Percentiles rank a stretch among this genome's conserved stretches.
phyloP scores from a whole-genome alignment of 2,797 vertebrate species.

The Pagetopsis macropterus region DNA sequence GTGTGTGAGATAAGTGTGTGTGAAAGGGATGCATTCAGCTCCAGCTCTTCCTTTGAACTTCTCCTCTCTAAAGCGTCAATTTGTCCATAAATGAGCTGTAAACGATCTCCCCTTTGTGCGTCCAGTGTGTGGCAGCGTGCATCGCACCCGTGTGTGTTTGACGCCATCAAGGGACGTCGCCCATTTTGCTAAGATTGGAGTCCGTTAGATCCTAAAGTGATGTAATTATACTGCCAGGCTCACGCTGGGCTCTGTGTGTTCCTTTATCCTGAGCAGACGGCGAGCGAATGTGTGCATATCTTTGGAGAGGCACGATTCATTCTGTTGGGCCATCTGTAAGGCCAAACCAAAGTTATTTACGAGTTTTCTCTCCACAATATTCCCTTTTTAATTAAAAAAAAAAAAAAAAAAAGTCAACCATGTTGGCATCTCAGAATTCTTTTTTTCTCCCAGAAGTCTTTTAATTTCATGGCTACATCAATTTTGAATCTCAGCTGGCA shows the following conservation, averaged over 20 bases:
- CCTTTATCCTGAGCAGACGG: slow-evolving; percentile 13
- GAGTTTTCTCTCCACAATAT: neutral
- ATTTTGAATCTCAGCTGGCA: slow-evolving; percentile 13
- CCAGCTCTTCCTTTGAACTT: slow-evolving; percentile 68
- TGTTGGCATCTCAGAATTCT: neutral
- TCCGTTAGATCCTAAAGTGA: slow-evolving; percentile 66
- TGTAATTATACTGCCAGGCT: slow-evolving; percentile 59
- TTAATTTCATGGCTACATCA: neutral
- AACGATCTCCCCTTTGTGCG: slow-evolving; percentile 65
- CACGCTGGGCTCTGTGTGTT: slow-evolving; percentile 5
- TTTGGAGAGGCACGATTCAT: neutral
- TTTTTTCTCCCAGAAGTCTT: neutral
- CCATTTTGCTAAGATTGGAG: slow-evolving; percentile 56
- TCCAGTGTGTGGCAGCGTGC: slow-evolving; percentile 21
- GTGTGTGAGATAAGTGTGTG: slow-evolving; percentile 9
- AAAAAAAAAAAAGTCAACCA: neutral
- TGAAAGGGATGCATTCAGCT: slow-evolving; percentile 50
- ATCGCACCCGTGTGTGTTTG: slow-evolving; percentile 6
- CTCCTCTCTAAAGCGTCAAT: slow-evolving; percentile 66
- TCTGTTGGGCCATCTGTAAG: neutral
- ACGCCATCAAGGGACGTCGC: slow-evolving; percentile 43
- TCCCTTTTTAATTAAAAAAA: neutral
- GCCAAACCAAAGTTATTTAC: neutral
- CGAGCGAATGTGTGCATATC: too few relatives aligned
- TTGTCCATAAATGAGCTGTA: slow-evolving; percentile 71